These are phyloP conservation scores for Erpetoichthys calabaricus DNA, from an alignment of 2,797 vertebrate genomes.

Conservation along the genomic window DNA sequence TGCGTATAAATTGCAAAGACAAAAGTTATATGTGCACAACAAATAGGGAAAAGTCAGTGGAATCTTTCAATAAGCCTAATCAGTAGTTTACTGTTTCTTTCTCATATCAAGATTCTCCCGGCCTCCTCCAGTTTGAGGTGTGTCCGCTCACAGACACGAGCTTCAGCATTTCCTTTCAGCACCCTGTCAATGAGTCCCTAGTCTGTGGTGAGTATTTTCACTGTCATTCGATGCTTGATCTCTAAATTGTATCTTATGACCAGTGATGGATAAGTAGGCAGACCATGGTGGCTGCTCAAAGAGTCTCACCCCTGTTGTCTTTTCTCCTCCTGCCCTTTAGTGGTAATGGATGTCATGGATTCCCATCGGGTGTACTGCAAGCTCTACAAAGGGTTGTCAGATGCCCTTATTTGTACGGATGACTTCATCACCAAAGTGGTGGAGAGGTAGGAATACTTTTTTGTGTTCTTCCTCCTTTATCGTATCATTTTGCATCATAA, in stretches of 20 bases:
- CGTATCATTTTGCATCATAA: neutral
- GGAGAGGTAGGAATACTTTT: conserved; percentile 59
- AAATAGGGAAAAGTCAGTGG: too few species aligned
- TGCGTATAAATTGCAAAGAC: too few species aligned
- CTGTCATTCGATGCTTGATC: too few species aligned
- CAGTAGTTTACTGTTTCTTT: conserved; percentile 4
- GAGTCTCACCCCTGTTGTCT: neutral
- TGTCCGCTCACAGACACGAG: conserved; percentile 90
- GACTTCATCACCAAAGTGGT: conserved; percentile 98
- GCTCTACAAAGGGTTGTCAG: conserved; percentile 88
- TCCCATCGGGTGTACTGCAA: conserved; percentile 88
- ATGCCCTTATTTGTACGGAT: conserved; percentile 94
- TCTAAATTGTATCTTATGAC: too few species aligned
- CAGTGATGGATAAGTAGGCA: too few species aligned
- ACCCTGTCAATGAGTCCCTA: conserved; percentile 93
- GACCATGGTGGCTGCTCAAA: too few species aligned
- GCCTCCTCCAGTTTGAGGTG: conserved; percentile 92
- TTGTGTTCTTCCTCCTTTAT: neutral
- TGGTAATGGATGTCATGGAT: conserved; percentile 96
- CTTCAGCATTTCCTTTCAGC: conserved; percentile 94
- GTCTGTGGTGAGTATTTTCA: conserved; percentile 75
- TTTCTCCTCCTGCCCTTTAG: conserved; percentile 40
- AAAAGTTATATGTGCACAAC: too few species aligned
- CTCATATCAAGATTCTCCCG: conserved; percentile 64
- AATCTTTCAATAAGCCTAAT: too few species aligned